Percentiles rank a stretch among this genome's conserved stretches.
phyloP scores from a whole-genome alignment of 2,888 invertebrate species.

The Antheraea assamensis region DNA sequence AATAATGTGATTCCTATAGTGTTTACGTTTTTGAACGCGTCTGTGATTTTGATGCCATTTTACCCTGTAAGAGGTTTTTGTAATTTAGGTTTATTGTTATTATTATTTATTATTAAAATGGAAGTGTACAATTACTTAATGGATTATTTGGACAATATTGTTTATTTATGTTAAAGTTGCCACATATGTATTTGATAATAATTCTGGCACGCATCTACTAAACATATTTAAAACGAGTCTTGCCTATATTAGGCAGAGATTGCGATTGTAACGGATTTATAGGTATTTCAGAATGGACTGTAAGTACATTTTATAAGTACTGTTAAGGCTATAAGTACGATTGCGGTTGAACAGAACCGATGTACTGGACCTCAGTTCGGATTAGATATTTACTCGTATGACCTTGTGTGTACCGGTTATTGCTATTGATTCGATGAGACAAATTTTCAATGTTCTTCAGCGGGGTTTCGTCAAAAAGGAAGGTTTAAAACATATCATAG shows the following conservation, averaged over 20 bases:
- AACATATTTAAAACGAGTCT: background rate
- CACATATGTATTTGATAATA: background rate
- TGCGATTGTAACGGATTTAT: background rate
- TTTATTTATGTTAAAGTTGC: background rate
- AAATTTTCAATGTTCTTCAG: background rate
- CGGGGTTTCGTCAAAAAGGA: background rate
- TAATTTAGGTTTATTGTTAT: conserved; percentile 50
- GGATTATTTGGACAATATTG: background rate
- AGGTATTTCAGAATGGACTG: background rate
- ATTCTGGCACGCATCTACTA: background rate
- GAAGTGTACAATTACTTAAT: background rate
- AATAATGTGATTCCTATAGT: conserved; percentile 66
- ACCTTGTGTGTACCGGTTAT: background rate
- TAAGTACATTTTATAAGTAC: conserved; percentile 3
- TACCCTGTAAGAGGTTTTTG: conserved; percentile 59
- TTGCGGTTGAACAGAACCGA: background rate
- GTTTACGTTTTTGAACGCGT: conserved; percentile 63
- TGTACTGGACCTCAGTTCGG: background rate
- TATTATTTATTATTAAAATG: conserved; percentile 5
- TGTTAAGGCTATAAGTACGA: background rate
- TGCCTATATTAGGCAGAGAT: background rate
- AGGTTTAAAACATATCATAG: too few relatives aligned
- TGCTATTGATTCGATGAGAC: background rate
- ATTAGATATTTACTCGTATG: background rate
- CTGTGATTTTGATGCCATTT: conserved; percentile 78